A percentile compares a stretch with the other conserved stretches of the same genome.
Evolutionary conservation across 1,140 invertebrate species (phyloP).

Genomic region (Drosophila sulfurigaster): DNA sequence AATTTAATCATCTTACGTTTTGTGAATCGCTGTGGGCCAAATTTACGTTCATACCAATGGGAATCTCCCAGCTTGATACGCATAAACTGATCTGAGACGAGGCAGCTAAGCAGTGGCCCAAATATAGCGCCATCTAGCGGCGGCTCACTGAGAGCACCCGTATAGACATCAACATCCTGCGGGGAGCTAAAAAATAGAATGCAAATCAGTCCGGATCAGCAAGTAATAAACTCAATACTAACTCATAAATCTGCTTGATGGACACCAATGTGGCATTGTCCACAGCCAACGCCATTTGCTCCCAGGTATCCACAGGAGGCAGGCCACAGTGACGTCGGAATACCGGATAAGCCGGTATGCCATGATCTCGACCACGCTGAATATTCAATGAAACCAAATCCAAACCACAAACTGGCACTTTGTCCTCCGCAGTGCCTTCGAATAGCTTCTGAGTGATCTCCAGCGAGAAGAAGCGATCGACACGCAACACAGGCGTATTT

Average conservation of each 20-base stretch:
- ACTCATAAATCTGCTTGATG: constrained; percentile 89
- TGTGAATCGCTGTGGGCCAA: constrained; percentile 89
- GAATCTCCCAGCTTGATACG: constrained; percentile 92
- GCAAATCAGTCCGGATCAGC: background rate
- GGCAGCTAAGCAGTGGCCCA: constrained; percentile 93
- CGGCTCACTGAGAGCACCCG: constrained; percentile 92
- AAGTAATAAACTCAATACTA: constrained; percentile 38
- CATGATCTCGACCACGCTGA: constrained; percentile 95
- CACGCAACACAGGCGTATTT: constrained; percentile 88
- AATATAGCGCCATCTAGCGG: constrained; percentile 89
- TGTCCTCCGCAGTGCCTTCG: constrained; percentile 85
- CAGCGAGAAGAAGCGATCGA: constrained; percentile 89
- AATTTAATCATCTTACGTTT: constrained; percentile 86
- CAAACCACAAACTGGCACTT: constrained; percentile 87
- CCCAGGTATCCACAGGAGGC: constrained; percentile 89
- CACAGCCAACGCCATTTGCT: constrained; percentile 89
- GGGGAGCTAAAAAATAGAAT: constrained; percentile 86
- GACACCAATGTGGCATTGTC: constrained; percentile 87
- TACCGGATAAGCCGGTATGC: constrained; percentile 91
- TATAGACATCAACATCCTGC: constrained; percentile 95
- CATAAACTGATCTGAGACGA: constrained; percentile 94
- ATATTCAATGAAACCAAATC: constrained; percentile 95
- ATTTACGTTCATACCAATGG: constrained; percentile 93
- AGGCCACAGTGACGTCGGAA: constrained; percentile 92
- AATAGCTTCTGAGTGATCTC: constrained; percentile 89